Base-by-base conservation (phyloP, 2,888 invertebrate genomes). In the Seladonia tumulorum region DNA sequence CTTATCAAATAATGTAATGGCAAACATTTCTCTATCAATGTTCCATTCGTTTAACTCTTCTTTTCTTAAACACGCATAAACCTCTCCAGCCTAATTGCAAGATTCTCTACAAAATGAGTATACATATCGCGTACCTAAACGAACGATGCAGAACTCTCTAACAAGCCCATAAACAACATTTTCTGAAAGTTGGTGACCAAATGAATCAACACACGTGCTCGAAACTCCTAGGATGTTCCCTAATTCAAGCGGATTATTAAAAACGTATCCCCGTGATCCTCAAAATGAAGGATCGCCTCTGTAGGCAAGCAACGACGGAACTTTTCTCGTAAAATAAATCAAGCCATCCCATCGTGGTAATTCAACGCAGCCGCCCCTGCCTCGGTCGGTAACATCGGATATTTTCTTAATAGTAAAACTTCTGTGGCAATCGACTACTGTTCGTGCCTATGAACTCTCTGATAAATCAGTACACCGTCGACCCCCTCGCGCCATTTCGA, bases 271-370 rank as follows among this genome's bases (percentile, higher is more conserved):
- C 72, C 85, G 82, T 84, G 86, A 90, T 87, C 87, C 90, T 75
- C 76, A 78, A 82, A 86, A 82, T 80, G 86, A 89, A 79, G 85
- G 85, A 88, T 88, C 86, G 73, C 74, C 79, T 53, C 57, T 57
- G 79, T 79, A 76, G 79, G 76, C 76, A 80, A 84, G 80, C 77
- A 83, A 82, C 88, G 90, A 88, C 83, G 86, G 82, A 87, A 91
- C 90, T 91, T 91, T 89, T 79, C 89, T 91, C 91, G 89, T 91
- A 90, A 91, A 91, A 91, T 91, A 92, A 90, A 91, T 92, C 90
- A 90, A 79, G 76, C 70, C 53, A 68, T 83, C 82, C 87, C 83
- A 76, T 88, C 87, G 86, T 16, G 86, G 89, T 91, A 91, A 91
- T 91, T 91, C 90, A 88, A 79, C 83, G 82, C 82, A 90, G 87